Evolutionary conservation across 2,888 invertebrate species (phyloP), one percentile per base, ranked within the genome.

Genomic region (Epiblema foenella): DNA sequence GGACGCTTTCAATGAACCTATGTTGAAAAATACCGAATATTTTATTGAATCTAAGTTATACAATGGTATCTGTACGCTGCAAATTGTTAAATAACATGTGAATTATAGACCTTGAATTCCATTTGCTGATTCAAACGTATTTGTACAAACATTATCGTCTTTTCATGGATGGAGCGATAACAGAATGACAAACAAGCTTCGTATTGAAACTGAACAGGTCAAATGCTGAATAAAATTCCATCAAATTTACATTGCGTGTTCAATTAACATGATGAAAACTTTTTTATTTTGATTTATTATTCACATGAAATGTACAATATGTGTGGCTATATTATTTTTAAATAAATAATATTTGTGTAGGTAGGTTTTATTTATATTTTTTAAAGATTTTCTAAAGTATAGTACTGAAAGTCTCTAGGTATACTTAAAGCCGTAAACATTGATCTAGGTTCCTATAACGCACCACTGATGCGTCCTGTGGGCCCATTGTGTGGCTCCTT

Each of bases 111-210:
- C 71, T 71, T 71, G 71, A 71, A 62, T 62, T 39, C n/a, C 49
- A 37, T 60, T 59, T 52, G 66, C 65, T 37, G 17, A 49, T 37
- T 56, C 58, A 51, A 57, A 49, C 59, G 54, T 60, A 70, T 66
- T 71, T 66, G 70, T 49, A 46, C 37, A 37, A 18, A 10, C 49
- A 54, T 71, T 71, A 71, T 71, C 71, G 65, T 37, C 64, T 69
- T 57, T 56, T 62, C 66, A 56, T 70, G 62, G 71, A 67, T 67
- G 66, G 42, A n/a, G 11, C 59, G 65, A 70, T 70, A 70, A 70
- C 46, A 33, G 59, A 33, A 52, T 46, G 51, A 62, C 57, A 63
- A 58, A 54, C 66, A 66, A 54, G 15, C 12, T 63, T 20, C 67
- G 70, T 60, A 59, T 58, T 59, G 39, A 54, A 71, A 71, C 67